Base-by-base conservation (phyloP, 2,888 invertebrate species). In the Pammene fasciana region DNA sequence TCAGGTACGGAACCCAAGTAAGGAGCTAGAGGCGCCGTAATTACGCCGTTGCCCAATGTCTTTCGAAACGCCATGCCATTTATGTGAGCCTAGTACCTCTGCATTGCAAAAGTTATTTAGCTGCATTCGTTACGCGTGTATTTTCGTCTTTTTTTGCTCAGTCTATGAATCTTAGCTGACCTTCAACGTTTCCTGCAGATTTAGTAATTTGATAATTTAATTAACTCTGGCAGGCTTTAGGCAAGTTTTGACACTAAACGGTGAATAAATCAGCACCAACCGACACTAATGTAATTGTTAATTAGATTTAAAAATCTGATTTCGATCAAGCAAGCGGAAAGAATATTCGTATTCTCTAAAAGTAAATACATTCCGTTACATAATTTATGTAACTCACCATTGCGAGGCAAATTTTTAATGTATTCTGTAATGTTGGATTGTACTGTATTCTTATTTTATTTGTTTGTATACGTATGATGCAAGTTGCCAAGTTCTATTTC, bases 61-160 rank as follows among this genome's bases (percentile, higher is more conserved):
- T 73, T 74, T 66, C 70, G 75, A 67, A 78, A 78, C 46, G 41
- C 71, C 68, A 67, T 56, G 68, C 70, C 26, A 52, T 72, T 74
- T 73, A 73, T 79, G 72, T 26, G 16, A 57, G 72, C 78, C 75
- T 77, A 57, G 79, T 78, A 78, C 76, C 46, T 60, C 41, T 46
- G 48, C 59, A 38, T 68, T 59, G 70, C 65, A 70, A 70, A 65
- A 68, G 62, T 62, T 64, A 48, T 68, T 68, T 57, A 65, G 54
- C 26, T 43, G 41, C 34, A 65, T 70, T 65, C 54, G 70, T 41
- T 60, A 43, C 48, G 65, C 60, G 46, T 55, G 14, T 65, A 50
- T 57, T 68, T 54, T 57, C 34, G 3, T 1, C 9, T 56, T 56
- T 67, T 45, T 52, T 36, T 36, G 26, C 43, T 45, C 11, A 48